phyloP scores from a whole-genome alignment of 2,888 invertebrate genomes.

The Bimastos eiseni region DNA sequence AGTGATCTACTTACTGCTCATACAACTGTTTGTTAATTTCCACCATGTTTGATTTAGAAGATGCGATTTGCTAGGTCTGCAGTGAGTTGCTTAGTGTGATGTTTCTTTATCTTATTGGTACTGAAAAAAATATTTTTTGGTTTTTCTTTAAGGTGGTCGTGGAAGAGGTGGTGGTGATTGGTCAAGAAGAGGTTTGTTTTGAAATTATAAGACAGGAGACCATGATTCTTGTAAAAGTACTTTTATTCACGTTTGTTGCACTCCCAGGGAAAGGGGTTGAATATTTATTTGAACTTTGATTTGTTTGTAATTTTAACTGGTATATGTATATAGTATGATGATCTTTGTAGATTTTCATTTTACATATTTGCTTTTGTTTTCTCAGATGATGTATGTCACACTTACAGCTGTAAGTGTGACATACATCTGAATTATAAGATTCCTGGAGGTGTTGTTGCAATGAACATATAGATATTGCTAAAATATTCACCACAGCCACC shows the following conservation, averaged over 20 bases:
- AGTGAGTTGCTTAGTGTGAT: neutral
- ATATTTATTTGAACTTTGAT: neutral
- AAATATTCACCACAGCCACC: no score
- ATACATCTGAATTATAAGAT: no score
- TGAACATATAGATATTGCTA: no score
- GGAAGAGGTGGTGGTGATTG: slow-evolving; percentile 21
- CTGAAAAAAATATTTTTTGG: neutral
- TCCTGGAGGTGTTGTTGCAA: no score
- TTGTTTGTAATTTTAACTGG: no score
- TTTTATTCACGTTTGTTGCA: no score
- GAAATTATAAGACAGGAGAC: neutral
- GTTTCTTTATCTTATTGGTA: neutral
- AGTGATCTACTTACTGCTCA: neutral
- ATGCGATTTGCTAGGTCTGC: neutral
- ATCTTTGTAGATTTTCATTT: neutral
- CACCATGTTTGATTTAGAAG: neutral
- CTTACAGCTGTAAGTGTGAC: no score
- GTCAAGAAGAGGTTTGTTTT: neutral
- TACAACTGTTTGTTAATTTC: neutral
- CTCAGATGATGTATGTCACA: no score
- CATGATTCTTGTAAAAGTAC: no score
- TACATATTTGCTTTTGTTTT: neutral
- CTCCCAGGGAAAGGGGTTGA: neutral
- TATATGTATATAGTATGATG: neutral
- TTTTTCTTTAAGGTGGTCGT: slow-evolving; percentile 8